Evolutionary conservation across 2,888 invertebrate species (phyloP).

Genomic region (Erebia ligea): DNA sequence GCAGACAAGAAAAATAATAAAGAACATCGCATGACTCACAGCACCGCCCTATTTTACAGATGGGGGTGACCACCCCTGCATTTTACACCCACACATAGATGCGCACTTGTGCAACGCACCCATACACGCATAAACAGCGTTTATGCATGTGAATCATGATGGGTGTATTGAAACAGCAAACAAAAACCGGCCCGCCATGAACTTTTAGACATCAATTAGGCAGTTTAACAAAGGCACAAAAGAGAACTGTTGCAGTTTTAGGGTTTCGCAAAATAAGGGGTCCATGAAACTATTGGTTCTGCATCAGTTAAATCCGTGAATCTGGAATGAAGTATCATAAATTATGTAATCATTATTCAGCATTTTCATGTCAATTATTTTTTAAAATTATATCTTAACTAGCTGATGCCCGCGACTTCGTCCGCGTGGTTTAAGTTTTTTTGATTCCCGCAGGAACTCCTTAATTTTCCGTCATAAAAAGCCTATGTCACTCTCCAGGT

Average conservation of each 20-base stretch:
- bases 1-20: constrained; percentile 30
- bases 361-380: too few species aligned
- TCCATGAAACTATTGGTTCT: too few species aligned
- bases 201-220: constrained; percentile 38
- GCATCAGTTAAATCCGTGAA: too few species aligned
- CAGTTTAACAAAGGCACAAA: constrained; percentile 18
- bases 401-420: too few species aligned
- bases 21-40: constrained; percentile 28
- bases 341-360: too few species aligned
- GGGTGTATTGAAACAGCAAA: constrained; percentile 49
- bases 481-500: too few species aligned
- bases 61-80: constrained; percentile 51
- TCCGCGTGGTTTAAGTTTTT: too few species aligned
- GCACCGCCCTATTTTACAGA: constrained; percentile 66
- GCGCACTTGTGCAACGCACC: constrained; percentile 54
- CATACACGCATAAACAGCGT: constrained; percentile 42
- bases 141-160: constrained; percentile 47
- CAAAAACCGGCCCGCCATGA: constrained; percentile 42
- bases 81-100: constrained; percentile 56
- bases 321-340: too few species aligned
- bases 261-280: too few species aligned
- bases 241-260: constrained; percentile 3
- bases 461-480: too few species aligned
- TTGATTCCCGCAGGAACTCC: too few species aligned
- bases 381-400: too few species aligned